Evolutionary conservation across 2,113 vertebrate genomes (phyloP).

Genomic region (Polypterus senegalus): DNA sequence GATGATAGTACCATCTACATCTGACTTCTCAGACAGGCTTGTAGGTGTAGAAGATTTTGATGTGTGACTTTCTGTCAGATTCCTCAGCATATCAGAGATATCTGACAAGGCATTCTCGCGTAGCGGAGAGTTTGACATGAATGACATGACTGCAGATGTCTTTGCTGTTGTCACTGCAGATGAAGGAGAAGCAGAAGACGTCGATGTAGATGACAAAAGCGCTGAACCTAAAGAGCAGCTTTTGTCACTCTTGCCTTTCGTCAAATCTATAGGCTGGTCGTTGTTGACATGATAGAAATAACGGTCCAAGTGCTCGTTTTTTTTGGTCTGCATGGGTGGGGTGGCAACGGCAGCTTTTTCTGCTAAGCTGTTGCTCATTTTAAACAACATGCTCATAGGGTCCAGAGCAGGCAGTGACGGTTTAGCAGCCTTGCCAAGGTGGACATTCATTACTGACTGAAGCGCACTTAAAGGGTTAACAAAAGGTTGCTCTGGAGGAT

Average conservation of each 20-base stretch:
- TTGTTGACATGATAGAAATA: slow-evolving; percentile 91
- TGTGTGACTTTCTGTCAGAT: slow-evolving; percentile 90
- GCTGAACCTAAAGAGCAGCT: slow-evolving; percentile 75
- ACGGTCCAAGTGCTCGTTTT: slow-evolving; percentile 81
- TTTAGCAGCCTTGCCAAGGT: slow-evolving; percentile 93
- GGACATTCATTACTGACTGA: slow-evolving; percentile 96
- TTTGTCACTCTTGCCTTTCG: slow-evolving; percentile 88
- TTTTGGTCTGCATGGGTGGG: slow-evolving; percentile 81
- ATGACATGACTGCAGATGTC: slow-evolving; percentile 87
- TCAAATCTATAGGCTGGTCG: slow-evolving; percentile 97
- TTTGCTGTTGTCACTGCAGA: slow-evolving; percentile 82
- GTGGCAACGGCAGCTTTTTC: slow-evolving; percentile 92
- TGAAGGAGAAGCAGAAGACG: slow-evolving; percentile 78
- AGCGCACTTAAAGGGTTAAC: slow-evolving; percentile 95
- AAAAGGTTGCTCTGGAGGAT: slow-evolving; percentile 90
- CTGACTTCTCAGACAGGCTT: slow-evolving; percentile 89
- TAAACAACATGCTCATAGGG: slow-evolving; percentile 98
- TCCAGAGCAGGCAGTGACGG: slow-evolving; percentile 85
- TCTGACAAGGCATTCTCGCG: slow-evolving; percentile 97
- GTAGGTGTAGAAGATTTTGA: slow-evolving; percentile 95
- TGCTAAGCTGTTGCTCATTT: slow-evolving; percentile 96
- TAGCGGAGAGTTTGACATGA: slow-evolving; percentile 90
- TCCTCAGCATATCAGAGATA: slow-evolving; percentile 97
- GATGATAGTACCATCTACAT: slow-evolving; percentile 77
- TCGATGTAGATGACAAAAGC: slow-evolving; percentile 74